Evolutionary conservation across 1,140 invertebrate genomes (phyloP).

Genomic region (Subanguina moxae): DNA sequence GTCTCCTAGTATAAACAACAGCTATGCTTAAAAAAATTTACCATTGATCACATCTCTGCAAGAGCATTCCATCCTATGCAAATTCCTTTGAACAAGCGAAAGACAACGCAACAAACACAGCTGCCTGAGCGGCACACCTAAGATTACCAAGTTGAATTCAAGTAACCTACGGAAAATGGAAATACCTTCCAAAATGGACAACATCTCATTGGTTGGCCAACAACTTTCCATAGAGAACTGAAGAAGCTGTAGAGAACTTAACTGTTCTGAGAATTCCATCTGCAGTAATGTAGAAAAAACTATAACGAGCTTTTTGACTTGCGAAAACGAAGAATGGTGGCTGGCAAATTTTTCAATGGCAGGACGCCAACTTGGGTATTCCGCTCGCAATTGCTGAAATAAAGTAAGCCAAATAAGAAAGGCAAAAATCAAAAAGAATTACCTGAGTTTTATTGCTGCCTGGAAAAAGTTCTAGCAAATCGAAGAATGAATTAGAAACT

Average conservation of each 20-base stretch:
- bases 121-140: not conserved
- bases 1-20: too few relatives aligned
- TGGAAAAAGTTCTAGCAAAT: not conserved
- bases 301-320: not conserved
- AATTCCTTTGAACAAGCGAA: not conserved
- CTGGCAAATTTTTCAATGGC: not conserved
- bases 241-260: not conserved
- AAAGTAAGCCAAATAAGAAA: not conserved
- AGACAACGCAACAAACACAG: not conserved
- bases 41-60: not conserved
- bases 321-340: not conserved
- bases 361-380: not conserved
- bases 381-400: not conserved
- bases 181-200: not conserved
- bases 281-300: not conserved
- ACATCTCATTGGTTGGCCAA: slow-evolving; percentile 1
- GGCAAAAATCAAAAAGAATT: not conserved
- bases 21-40: too few relatives aligned
- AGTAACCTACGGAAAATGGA: not conserved
- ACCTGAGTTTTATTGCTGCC: not conserved
- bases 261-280: not conserved
- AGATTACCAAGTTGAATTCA: not conserved
- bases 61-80: not conserved
- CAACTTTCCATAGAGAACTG: not conserved
- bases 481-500: not conserved